Evolutionary conservation across 1,140 invertebrate species (phyloP).

Genomic region (Aplysia californica): DNA sequence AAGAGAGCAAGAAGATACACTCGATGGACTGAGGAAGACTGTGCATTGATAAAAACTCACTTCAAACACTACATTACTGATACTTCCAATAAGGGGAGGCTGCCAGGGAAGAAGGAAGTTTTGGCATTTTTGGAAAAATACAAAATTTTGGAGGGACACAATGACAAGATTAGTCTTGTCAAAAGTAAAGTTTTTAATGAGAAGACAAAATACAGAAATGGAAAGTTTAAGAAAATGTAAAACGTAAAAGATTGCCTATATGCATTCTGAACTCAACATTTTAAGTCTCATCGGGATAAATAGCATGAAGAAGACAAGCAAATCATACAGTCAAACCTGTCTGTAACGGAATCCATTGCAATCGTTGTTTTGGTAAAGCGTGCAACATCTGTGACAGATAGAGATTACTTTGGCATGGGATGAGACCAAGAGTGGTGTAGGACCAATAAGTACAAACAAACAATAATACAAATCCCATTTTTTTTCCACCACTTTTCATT

Average conservation of each 20-base stretch:
- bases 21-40: background rate
- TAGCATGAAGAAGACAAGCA: background rate
- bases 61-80: background rate
- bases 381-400: background rate
- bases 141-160: background rate
- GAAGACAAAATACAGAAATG: background rate
- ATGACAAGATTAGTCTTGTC: background rate
- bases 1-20: background rate
- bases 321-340: too few species aligned
- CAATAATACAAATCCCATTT: background rate
- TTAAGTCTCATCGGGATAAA: background rate
- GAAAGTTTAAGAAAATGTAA: background rate
- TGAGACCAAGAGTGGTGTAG: background rate
- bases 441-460: background rate
- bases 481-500: background rate
- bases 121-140: background rate
- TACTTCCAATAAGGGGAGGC: background rate
- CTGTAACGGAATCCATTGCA: too few species aligned
- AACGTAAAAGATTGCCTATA: background rate
- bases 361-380: too few species aligned
- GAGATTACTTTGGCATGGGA: background rate
- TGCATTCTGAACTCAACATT: background rate
- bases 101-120: background rate
- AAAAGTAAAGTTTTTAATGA: conserved; percentile 3
- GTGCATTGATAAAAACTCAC: background rate